Evolutionary conservation across 37 sponge, comb jelly and placozoan genomes (phyloP).

Genomic region (Geodia barretti): DNA sequence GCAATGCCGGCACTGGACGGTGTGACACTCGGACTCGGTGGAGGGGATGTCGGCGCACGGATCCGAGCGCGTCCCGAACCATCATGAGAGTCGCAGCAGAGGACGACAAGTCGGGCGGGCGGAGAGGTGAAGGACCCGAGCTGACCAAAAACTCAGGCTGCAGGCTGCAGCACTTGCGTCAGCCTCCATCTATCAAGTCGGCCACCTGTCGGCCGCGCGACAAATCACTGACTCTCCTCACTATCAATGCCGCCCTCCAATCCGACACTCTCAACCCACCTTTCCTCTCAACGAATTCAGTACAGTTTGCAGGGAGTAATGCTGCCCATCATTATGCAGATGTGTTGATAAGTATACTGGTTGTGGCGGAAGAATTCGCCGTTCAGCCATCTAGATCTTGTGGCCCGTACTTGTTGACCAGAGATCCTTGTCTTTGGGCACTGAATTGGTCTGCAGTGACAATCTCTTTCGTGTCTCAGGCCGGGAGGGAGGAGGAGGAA

Average conservation of each 20-base stretch:
- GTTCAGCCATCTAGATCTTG: slow-evolving; percentile 67
- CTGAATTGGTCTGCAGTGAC: slow-evolving; percentile 4
- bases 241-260: too few relatives aligned
- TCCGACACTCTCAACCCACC: too few relatives aligned
- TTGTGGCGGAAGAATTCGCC: slow-evolving; percentile 1
- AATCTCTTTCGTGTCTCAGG: slow-evolving; percentile 44
- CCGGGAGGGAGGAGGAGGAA: slow-evolving; percentile 35
- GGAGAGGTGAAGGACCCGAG: slow-evolving; percentile 17
- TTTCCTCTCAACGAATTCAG: neutral
- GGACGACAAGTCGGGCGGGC: neutral
- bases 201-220: slow-evolving; percentile 12
- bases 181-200: slow-evolving; percentile 7
- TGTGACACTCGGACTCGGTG: neutral
- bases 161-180: slow-evolving; percentile 9
- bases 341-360: slow-evolving; percentile 22
- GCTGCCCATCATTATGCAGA: too few relatives aligned
- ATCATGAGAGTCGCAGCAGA: neutral
- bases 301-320: too few relatives aligned
- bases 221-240: neutral
- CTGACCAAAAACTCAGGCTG: slow-evolving; percentile 52
- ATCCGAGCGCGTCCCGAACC: neutral
- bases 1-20: too few relatives aligned
- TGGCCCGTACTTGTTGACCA: slow-evolving; percentile 31
- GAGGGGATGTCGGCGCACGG: neutral
- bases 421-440: neutral